Evolutionary conservation across 1,140 invertebrate genomes (phyloP), one percentile per base, ranked within the genome.

Genomic region (Rhynchophorus ferrugineus): DNA sequence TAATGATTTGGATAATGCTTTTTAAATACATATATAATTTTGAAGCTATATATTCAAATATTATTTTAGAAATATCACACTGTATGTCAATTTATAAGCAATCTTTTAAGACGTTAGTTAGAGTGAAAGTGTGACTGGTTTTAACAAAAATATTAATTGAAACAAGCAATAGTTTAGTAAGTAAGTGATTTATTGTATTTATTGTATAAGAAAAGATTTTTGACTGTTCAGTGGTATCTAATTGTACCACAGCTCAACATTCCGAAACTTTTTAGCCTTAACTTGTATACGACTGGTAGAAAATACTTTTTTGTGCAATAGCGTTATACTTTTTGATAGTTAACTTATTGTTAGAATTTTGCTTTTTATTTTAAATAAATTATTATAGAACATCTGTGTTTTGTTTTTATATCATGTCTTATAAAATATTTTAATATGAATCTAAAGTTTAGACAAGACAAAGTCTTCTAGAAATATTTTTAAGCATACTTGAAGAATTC

Each of bases 231-330:
- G 43, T 45, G 50, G 50, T 53, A 53, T 11, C 18, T 20, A 22
- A 44, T 19, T 29, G 20, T 54, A 49, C 44, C 39, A 53, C 36
- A 29, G 45, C 49, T 57, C 46, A 53, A 61, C 56, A 61, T 59
- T 61, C 57, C 56, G 43, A 57, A 43, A 59, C 22, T 46, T 5
- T 57, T 50, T 62, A 63, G 62, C 61, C 62, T 65, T 65, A 63
- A 53, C 48, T 60, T 46, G 60, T 65, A 65, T 64, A 62, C 62
- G 62, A 65, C 58, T 61, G 56, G 63, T 65, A 61, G 58, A 43
- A 47, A 48, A 49, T 58, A 49, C 45, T 54, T 58, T 50, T 60
- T 62, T 45, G 63, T 65, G 63, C 63, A 65, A 65, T 65, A 65
- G 59, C 49, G 52, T 52, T 56, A 57, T 59, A 49, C 41, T 53